A percentile compares a stretch with the other conserved stretches of the same genome.
These are phyloP conservation scores for Macrophya alboannulata DNA, from an alignment of 2,888 invertebrate genomes.

Conservation along the genomic window DNA sequence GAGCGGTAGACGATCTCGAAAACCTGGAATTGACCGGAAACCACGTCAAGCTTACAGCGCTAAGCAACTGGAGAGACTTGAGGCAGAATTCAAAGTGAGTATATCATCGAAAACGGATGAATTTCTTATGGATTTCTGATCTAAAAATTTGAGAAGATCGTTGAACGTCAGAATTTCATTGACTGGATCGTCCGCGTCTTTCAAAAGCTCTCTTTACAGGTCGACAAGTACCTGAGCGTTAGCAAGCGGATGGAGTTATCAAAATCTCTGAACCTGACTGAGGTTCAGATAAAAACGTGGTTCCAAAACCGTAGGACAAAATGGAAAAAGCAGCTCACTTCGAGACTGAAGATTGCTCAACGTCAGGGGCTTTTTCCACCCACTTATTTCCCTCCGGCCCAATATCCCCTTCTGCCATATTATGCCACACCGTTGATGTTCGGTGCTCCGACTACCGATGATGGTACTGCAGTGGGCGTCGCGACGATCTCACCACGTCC, in stretches of 20 bases:
- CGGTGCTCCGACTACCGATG: slow-evolving; percentile 81
- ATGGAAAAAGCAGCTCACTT: slow-evolving; percentile 98
- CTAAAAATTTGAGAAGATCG: neutral
- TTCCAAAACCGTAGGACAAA: slow-evolving; percentile 97
- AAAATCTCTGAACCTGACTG: slow-evolving; percentile 92
- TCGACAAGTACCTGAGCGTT: slow-evolving; percentile 97
- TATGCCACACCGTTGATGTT: slow-evolving; percentile 85
- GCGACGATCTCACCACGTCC: slow-evolving; percentile 64
- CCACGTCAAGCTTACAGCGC: slow-evolving; percentile 98
- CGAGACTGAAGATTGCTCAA: slow-evolving; percentile 93
- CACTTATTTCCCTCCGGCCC: slow-evolving; percentile 85
- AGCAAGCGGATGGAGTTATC: slow-evolving; percentile 97
- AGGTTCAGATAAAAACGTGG: slow-evolving; percentile 99
- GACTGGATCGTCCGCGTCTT: neutral
- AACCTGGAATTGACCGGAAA: slow-evolving; percentile 95
- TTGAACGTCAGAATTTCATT: slow-evolving; percentile 3
- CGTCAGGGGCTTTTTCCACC: slow-evolving; percentile 90
- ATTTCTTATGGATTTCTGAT: neutral
- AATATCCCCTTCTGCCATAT: slow-evolving; percentile 85
- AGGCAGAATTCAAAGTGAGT: slow-evolving; percentile 93
- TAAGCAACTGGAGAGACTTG: slow-evolving; percentile 94
- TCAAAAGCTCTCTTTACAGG: slow-evolving; percentile 78
- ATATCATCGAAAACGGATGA: neutral
- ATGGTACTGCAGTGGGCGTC: slow-evolving; percentile 68
- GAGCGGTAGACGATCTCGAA: slow-evolving; percentile 89